phyloP scores from a whole-genome alignment of 2,797 vertebrate genomes.

The Rousettus madagascariensis region DNA sequence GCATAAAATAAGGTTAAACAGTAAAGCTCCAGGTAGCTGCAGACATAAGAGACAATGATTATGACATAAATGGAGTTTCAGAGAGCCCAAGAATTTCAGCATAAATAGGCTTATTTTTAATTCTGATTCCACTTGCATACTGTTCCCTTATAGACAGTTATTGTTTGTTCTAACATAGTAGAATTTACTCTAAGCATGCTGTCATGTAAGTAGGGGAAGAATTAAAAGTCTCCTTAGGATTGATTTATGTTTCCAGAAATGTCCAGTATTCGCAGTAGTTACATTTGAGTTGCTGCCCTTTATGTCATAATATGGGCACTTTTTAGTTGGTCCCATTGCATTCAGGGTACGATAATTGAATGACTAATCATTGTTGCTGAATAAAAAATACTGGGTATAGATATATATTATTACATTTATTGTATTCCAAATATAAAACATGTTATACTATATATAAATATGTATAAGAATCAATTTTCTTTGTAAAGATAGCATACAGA shows the following conservation, averaged over 20 bases:
- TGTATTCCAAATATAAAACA: not conserved
- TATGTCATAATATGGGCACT: not conserved
- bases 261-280: not conserved
- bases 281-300: not conserved
- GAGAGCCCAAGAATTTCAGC: not conserved
- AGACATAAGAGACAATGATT: not conserved
- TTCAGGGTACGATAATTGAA: not conserved
- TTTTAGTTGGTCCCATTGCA: not conserved
- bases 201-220: constrained; percentile 8
- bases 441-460: not conserved
- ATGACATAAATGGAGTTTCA: not conserved
- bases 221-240: not conserved
- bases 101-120: not conserved
- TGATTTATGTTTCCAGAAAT: not conserved
- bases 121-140: not conserved
- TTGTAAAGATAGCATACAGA: not conserved
- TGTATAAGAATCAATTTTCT: not conserved
- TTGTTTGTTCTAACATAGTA: not conserved
- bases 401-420: not conserved
- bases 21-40: not conserved
- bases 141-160: not conserved
- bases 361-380: not conserved
- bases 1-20: not conserved
- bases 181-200: not conserved
- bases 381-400: not conserved